Conservation (phyloP, 2,888 invertebrate species). For the Cetonia aurata region DNA sequence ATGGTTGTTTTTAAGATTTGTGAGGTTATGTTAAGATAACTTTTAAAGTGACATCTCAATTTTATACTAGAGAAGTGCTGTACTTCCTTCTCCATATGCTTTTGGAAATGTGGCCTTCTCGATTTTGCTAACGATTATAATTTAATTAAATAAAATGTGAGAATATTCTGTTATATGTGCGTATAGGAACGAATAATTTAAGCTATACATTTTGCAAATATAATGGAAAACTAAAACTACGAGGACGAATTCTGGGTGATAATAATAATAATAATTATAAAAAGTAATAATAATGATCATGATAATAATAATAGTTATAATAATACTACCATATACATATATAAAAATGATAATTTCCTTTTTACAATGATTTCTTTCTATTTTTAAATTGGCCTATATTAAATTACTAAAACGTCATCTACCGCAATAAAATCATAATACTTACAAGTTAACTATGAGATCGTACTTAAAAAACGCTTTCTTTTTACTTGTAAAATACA, state of each 20-base stretch:
- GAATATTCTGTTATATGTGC: neutral
- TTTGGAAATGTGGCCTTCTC: neutral
- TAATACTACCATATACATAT: conserved; percentile 28
- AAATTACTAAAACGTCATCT: conserved; percentile 43
- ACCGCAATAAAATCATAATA: conserved; percentile 56
- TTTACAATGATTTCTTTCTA: conserved; percentile 39
- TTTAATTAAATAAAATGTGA: neutral
- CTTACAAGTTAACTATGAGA: conserved; percentile 56
- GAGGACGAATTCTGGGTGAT: conserved; percentile 35
- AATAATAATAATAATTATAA: conserved; percentile 7
- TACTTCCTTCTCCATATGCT: no score
- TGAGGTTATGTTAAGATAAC: no score
- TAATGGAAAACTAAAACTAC: conserved; percentile 43
- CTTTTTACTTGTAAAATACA: conserved; percentile 24
- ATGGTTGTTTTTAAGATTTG: no score
- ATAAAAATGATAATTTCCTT: conserved; percentile 36
- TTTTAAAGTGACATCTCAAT: no score
- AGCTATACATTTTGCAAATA: conserved; percentile 29
- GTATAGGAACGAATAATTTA: conserved; percentile 33
- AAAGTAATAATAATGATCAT: no score
- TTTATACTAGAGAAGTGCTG: no score
- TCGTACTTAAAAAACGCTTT: conserved; percentile 47
- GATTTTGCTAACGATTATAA: neutral
- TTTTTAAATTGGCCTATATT: conserved; percentile 43
- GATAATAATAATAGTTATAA: conserved; percentile 29